Conservation (phyloP, 2,888 invertebrate species). For the Liopterus haemorrhoidalis region DNA sequence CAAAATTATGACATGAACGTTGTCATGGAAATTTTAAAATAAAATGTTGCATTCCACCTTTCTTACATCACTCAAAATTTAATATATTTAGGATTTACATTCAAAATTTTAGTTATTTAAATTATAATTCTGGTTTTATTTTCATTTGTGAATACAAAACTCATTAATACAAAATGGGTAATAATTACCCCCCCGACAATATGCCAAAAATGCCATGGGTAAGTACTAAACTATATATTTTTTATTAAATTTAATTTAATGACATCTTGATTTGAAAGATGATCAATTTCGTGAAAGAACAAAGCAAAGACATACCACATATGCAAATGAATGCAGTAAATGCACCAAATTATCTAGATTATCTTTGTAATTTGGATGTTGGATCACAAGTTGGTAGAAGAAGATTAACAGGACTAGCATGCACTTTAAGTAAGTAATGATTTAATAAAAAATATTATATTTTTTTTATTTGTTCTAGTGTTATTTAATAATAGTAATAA, state of each 20-base stretch:
- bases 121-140: too few relatives aligned
- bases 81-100: too few relatives aligned
- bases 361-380: constrained; percentile 46
- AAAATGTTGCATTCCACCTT: too few relatives aligned
- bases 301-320: constrained; percentile 49
- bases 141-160: too few relatives aligned
- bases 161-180: too few relatives aligned
- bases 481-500: background rate
- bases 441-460: constrained; percentile 3
- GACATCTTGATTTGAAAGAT: constrained; percentile 32
- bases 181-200: too few relatives aligned
- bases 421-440: constrained; percentile 48
- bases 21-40: too few relatives aligned
- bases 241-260: constrained; percentile 7
- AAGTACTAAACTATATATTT: constrained; percentile 16
- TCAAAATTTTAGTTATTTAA: too few relatives aligned
- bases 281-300: constrained; percentile 41
- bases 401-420: constrained; percentile 52
- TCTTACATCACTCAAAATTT: too few relatives aligned
- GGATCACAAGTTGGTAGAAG: constrained; percentile 47
- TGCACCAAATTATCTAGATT: constrained; percentile 48
- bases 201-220: constrained; percentile 42
- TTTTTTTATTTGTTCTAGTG: background rate
- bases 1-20: too few relatives aligned
- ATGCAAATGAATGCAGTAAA: constrained; percentile 49